Evolutionary conservation across 2,113 vertebrate species (phyloP), one percentile per base, ranked within the genome.

Genomic region (Donacobius atricapilla): DNA sequence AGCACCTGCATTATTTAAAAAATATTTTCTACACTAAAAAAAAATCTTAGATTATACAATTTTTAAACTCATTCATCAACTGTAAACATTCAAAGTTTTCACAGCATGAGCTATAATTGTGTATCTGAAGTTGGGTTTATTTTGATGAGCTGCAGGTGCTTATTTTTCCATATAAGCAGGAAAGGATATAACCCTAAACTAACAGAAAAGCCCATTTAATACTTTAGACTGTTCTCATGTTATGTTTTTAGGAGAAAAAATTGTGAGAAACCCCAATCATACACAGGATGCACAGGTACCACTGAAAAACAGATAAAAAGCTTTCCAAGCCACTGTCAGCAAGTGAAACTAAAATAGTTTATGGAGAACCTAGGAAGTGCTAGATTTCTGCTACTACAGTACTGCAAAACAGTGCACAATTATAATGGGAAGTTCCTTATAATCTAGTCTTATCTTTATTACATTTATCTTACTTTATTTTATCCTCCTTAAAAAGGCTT

Each of bases 381-480:
- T 78, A 64, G 9, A 79, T 65, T 77, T 76, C 60, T 79, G 51
- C 86, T 89, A 60, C 47, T 27, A 37, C 65, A 92, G 33, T 65
- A 53, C 42, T 56, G 50, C 44, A 54, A 60, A 89, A 78, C 58
- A 64, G 27, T 2, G 8, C 57, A 87, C 3, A 57, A 35, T 14
- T 64, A 47, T 4, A 79, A 66, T 17, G 10, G 42, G 22, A 91
- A 91, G 64, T 24, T 75, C 51, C 24, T 58, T 78, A 75, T 48
- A 92, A 93, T 54, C 17, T 22, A 42, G 27, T 72, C 45, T 88
- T 88, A 93, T 65, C 94, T 92, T 96, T 63, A 80, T 83, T 83
- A 66, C 42, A 50, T 47, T 83, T 80, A 72, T 69, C 70, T 39
- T 77, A 44, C 47, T 93, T 89, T 89, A 42, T 75, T 89, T 93